Conservation (phyloP, 2,797 vertebrate species). For the Alectoris magna region DNA sequence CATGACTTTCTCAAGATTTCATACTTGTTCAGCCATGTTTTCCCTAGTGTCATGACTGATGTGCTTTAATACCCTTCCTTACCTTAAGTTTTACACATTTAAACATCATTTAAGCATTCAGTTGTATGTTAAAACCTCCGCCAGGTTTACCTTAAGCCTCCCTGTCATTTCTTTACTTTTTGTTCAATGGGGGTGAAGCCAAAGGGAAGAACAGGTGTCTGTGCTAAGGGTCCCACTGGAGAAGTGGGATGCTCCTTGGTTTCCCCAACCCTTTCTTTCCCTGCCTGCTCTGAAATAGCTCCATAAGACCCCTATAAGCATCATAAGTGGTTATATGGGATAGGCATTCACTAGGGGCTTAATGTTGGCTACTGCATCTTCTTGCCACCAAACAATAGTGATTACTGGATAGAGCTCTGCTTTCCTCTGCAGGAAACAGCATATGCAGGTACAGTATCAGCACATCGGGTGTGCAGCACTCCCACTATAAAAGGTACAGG, state of each 20-base stretch:
- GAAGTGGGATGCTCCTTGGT: not conserved
- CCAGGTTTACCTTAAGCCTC: not conserved
- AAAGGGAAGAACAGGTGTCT: accelerated
- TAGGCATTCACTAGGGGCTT: too few relatives aligned
- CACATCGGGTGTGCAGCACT: accelerated
- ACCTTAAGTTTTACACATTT: not conserved
- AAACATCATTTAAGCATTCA: not conserved
- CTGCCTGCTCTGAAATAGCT: not conserved
- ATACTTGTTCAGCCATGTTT: not conserved
- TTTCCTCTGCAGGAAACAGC: not conserved
- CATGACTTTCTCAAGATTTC: not conserved
- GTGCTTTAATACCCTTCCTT: not conserved
- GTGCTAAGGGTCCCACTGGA: not conserved
- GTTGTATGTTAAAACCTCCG: not conserved
- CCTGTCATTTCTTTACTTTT: not conserved
- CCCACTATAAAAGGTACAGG: not conserved
- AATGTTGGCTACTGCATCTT: not conserved
- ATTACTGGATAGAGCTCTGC: not conserved
- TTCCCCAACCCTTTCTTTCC: not conserved
- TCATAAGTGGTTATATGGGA: accelerated
- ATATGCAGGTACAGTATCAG: accelerated
- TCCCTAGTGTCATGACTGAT: not conserved
- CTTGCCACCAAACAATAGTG: not conserved
- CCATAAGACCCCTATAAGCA: not conserved
- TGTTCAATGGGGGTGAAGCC: accelerated